phyloP scores from a whole-genome alignment of 2,797 vertebrate genomes.

The Gadopsis marmoratus region DNA sequence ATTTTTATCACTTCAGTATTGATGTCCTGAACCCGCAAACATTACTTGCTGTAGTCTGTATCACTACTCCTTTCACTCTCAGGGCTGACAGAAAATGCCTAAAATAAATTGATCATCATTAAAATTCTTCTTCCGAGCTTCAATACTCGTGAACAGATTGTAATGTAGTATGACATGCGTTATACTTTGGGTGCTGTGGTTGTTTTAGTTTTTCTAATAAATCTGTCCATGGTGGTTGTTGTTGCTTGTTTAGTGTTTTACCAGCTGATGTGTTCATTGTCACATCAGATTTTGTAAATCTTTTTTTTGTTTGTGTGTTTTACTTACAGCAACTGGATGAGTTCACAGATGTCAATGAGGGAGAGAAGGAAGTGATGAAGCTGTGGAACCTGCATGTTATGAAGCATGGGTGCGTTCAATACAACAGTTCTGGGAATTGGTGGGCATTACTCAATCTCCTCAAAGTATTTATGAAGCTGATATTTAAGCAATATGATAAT shows the following conservation, averaged over 20 bases:
- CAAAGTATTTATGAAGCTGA: not conserved
- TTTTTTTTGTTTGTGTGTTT: not conserved
- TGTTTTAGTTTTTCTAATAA: not conserved
- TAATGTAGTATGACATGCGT: not conserved
- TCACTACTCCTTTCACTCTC: not conserved
- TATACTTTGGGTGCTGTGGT: not conserved
- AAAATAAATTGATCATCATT: not conserved
- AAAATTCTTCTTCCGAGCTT: not conserved
- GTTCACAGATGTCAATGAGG: slow-evolving; percentile 99
- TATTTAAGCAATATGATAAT: not conserved
- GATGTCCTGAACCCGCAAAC: slow-evolving; percentile 14
- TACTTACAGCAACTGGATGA: slow-evolving; percentile 95
- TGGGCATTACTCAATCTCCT: not conserved
- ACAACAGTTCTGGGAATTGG: not conserved
- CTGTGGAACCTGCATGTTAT: slow-evolving; percentile 99
- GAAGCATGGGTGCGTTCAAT: slow-evolving; percentile 92
- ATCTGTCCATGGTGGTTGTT: not conserved
- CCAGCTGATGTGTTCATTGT: not conserved
- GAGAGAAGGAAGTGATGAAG: slow-evolving; percentile 99
- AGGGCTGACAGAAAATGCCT: not conserved
- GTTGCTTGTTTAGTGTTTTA: too few relatives aligned
- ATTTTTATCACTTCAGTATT: slow-evolving; percentile 18
- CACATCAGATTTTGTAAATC: not conserved
- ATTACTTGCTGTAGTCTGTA: not conserved
- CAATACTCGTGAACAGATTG: too few relatives aligned